A percentile compares a stretch with the other conserved stretches of the same genome.
Conservation (phyloP, 2,797 vertebrate genomes). For the Emydoidea blandingii region DNA sequence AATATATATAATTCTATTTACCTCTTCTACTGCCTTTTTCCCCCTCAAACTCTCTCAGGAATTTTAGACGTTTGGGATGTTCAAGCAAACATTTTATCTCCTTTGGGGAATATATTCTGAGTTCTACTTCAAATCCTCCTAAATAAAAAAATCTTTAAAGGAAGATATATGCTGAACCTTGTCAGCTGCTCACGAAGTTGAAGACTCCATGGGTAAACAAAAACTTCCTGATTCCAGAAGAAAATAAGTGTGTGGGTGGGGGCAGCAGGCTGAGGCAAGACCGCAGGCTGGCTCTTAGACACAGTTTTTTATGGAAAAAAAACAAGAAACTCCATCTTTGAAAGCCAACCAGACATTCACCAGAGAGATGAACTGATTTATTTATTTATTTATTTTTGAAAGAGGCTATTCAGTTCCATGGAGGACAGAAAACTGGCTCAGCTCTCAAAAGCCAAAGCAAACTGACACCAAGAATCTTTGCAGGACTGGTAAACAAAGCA, state of each 20-base stretch:
- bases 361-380: background rate
- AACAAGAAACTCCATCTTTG: background rate
- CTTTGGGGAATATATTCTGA: background rate
- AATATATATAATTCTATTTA: background rate
- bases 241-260: background rate
- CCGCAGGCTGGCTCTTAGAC: background rate
- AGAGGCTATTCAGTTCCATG: background rate
- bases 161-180: background rate
- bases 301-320: background rate
- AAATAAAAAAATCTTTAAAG: background rate
- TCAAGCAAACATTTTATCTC: background rate
- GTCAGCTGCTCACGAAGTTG: background rate
- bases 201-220: background rate
- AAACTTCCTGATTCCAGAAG: background rate
- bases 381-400: slow-evolving; percentile 23
- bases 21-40: background rate
- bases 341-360: slow-evolving; percentile 16
- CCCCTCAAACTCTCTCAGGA: background rate
- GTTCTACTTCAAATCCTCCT: background rate
- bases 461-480: slow-evolving; percentile 14
- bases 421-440: background rate
- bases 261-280: background rate
- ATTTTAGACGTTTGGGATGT: background rate
- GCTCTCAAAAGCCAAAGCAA: slow-evolving; percentile 17
- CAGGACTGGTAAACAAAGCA: slow-evolving; percentile 19